A percentile compares a stretch with the other conserved stretches of the same genome.
Conservation (phyloP, 2,113 vertebrate species). For the Dicerorhinus sumatrensis region DNA sequence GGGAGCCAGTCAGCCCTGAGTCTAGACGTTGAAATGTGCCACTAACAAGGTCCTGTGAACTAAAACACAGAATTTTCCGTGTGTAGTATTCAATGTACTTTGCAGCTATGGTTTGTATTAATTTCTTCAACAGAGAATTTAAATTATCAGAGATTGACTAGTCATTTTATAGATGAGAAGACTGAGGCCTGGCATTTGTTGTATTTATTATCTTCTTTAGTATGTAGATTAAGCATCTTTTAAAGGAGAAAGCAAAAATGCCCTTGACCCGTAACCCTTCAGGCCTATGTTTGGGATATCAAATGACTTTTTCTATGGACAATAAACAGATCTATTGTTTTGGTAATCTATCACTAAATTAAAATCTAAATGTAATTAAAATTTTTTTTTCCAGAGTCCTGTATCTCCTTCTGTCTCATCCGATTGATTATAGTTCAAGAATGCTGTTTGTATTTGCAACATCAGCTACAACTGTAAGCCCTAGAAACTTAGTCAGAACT, state of each 20-base stretch:
- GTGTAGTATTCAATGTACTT: background rate
- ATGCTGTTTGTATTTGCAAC: slow-evolving; percentile 92
- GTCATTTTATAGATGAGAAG: background rate
- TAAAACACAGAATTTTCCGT: background rate
- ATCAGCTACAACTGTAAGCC: slow-evolving; percentile 92
- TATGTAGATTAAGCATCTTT: background rate
- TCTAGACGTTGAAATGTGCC: background rate
- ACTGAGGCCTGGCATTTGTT: background rate
- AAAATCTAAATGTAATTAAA: slow-evolving; percentile 39
- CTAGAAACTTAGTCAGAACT: background rate
- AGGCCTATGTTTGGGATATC: background rate
- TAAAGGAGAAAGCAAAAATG: background rate
- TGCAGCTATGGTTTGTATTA: background rate
- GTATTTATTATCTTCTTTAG: background rate
- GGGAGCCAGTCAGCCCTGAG: background rate
- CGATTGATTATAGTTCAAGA: slow-evolving; percentile 89
- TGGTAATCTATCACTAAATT: background rate
- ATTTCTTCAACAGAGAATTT: background rate
- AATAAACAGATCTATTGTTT: background rate
- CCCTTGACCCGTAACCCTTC: background rate
- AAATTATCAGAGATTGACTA: background rate
- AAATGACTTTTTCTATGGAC: background rate
- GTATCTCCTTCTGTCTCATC: slow-evolving; percentile 92
- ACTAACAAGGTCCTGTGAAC: background rate
- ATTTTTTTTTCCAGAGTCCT: slow-evolving; percentile 88